Base-by-base conservation (phyloP, 64 coral and sea anemone species). In the Porites lutea region DNA sequence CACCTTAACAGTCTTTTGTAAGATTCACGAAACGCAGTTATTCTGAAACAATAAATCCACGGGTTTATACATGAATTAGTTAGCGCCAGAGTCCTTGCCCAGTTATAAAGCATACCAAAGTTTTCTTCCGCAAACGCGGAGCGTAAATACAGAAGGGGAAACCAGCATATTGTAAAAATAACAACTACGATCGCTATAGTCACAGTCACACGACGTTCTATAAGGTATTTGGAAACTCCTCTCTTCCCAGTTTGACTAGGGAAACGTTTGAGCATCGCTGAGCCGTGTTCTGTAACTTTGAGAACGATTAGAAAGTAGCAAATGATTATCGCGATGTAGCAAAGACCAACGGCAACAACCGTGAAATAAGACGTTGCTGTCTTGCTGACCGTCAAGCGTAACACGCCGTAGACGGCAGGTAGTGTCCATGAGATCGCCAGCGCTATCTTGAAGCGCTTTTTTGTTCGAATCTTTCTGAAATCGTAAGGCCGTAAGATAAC, bases 11-110 rank as follows among this genome's bases (percentile, higher is more conserved):
- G 27, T 85, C 91, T 86, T 49, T 82, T 90, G 75, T 96, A 96
- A 16, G 91, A 91, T 15, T 79, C 63, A 79, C 95, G 95, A 92
- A 96, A 96, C 61, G 93, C 95, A 53, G 95, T 72, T 57, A 96
- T 96, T 6, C 95, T 58, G 11, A 89, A 88, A 9, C 95, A 96
- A 16, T 96, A 96, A 45, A 96, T 96, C 95, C 95, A 96, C 6
- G 95, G 95, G 27, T 96, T 96, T 66, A 89, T 90, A 0, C 91
- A 92, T 2, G 91, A 93, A 68, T 96, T 96, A 48, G 88, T 93
- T 14, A 96, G 54, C 11, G 95, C 95, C 1, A 96, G 82, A 2
- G 95, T 89, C 2, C 95, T 79, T 19, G 95, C 95, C 95, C 95
- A 96, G 88, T 96, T 93, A 52, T 96, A 96, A 6, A 75, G 72